Percentiles rank a stretch among this genome's conserved stretches.
phyloP scores from a whole-genome alignment of 2,888 invertebrate genomes.

The Eupithecia exiguata region DNA sequence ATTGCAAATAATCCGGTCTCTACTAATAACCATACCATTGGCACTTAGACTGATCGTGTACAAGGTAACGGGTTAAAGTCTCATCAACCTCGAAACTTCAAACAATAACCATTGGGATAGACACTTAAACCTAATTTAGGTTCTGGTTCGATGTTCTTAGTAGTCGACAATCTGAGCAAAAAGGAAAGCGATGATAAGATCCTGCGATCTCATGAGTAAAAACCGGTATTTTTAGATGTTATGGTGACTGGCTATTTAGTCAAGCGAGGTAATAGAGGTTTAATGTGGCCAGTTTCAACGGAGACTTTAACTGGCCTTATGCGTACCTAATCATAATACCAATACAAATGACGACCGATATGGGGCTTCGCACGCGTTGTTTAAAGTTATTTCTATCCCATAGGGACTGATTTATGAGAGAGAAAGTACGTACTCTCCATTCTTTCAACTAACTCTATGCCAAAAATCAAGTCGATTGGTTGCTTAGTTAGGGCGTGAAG shows the following conservation, averaged over 20 bases:
- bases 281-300: too few relatives aligned
- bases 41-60: constrained; percentile 16
- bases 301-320: too few relatives aligned
- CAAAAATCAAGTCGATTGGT: too few relatives aligned
- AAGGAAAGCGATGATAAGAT: not conserved
- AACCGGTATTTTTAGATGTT: not conserved
- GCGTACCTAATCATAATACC: too few relatives aligned
- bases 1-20: too few relatives aligned
- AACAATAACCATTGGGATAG: constrained; percentile 25
- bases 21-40: constrained; percentile 20
- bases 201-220: not conserved
- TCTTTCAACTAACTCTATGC: too few relatives aligned
- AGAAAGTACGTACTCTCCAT: too few relatives aligned
- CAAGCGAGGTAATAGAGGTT: not conserved
- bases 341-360: too few relatives aligned
- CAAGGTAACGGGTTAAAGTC: constrained; percentile 24
- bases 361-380: too few relatives aligned
- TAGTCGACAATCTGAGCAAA: not conserved
- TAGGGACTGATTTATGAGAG: too few relatives aligned
- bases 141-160: not conserved
- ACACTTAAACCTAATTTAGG: constrained; percentile 16
- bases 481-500: too few relatives aligned
- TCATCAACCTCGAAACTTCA: constrained; percentile 24
- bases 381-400: too few relatives aligned
- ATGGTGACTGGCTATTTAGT: not conserved